These are phyloP conservation scores for Thomomys bottae DNA, from an alignment of 2,113 vertebrate genomes.

Conservation along the genomic window DNA sequence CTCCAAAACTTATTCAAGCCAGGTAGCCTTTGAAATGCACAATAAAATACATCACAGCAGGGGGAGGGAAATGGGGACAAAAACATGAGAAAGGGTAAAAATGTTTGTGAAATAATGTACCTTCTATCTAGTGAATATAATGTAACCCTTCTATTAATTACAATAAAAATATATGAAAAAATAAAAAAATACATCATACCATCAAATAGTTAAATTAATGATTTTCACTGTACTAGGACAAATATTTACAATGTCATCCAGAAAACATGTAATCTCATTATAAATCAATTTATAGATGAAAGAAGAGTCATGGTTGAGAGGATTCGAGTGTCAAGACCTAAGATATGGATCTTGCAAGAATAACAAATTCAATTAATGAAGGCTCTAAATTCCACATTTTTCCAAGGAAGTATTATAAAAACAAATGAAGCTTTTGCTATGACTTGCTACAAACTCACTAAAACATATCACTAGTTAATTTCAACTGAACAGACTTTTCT, in stretches of 20 bases:
- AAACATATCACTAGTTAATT: not conserved
- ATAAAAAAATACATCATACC: not conserved
- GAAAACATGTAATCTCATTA: not conserved
- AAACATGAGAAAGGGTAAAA: no score
- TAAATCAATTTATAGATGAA: conserved; percentile 3
- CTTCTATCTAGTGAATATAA: no score
- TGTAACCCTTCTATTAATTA: no score
- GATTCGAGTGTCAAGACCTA: not conserved
- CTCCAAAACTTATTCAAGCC: not conserved
- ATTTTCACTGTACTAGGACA: not conserved
- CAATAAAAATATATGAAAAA: no score
- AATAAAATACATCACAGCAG: not conserved
- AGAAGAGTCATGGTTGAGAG: not conserved
- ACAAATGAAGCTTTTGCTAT: not conserved
- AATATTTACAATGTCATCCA: not conserved
- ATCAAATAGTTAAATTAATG: not conserved
- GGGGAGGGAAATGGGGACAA: no score
- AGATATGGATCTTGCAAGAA: conserved; percentile 1
- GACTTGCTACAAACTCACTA: not conserved
- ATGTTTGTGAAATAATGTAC: no score
- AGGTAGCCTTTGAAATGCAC: conserved; percentile 9
- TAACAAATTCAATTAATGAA: conserved; percentile 26
- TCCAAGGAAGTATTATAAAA: not conserved
- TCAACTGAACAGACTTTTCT: not conserved
- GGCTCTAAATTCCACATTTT: not conserved